Base-by-base conservation (phyloP, 2,113 vertebrate genomes). In the Setophaga coronata region DNA sequence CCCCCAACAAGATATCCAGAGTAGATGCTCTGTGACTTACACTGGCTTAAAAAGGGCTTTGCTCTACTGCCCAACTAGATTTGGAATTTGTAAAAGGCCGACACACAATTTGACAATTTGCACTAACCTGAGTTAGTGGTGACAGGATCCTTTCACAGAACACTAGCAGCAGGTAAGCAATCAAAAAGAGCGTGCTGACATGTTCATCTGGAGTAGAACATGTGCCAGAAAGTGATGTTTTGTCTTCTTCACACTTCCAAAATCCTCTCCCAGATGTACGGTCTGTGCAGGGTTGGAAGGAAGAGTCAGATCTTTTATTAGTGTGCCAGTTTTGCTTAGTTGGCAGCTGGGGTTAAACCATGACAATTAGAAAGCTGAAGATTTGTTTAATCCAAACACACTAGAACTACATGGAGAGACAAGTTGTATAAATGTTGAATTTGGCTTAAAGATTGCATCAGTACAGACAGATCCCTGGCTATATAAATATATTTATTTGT, bases 351-450 rank as follows among this genome's bases (percentile, higher is more conserved):
- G 61, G 40, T 81, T 87, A 69, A 87, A 69, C 47, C 42, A 56
- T 28, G 74, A 48, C 66, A 62, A 69, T 81, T 87, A 66, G 48
- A 91, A 89, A 77, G 53, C 12, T 82, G 56, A 20, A 86, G n/a
- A 47, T 25, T 71, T 83, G 25, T 70, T 95, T 91, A 76, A 89
- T 65, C 48, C 13, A 92, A 93, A 89, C 29, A 64, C 21, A 58
- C 4, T 20, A 38, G 24, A 33, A n/a, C 54, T 73, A 82, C 23
- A 72, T 0, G 1, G 53, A 65, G 12, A 78, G 9, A 61, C 10
- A 72, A 82, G 43, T 48, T 78, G 38, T 31, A 60, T 19, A 66
- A 62, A 65, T 12, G 12, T 81, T 80, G 29, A 70, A 72, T 42
- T 90, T 93, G 33, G 26, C 50, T 82, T 71, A 51, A 91, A 67